Evolutionary conservation across 2,113 vertebrate genomes (phyloP).

Genomic region (Elephantulus edwardii): DNA sequence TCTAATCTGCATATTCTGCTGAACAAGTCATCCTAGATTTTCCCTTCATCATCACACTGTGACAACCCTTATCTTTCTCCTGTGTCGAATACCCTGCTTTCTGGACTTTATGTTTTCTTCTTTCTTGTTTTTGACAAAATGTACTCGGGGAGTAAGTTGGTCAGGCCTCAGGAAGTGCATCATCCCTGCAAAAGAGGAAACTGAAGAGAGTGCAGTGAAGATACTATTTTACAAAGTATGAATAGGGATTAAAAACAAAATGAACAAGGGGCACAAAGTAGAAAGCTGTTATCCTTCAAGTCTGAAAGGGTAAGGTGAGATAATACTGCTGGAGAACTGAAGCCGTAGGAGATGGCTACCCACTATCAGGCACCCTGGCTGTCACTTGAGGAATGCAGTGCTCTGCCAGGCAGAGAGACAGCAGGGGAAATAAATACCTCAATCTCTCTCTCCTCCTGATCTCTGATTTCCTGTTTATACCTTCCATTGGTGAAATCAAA

Average conservation of each 20-base stretch:
- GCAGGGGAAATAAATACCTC: slow-evolving; percentile 12
- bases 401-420: not conserved
- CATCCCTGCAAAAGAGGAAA: not conserved
- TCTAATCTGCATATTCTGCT: not conserved
- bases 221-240: not conserved
- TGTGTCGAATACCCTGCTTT: not conserved
- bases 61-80: not conserved
- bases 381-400: not conserved
- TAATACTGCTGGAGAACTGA: not conserved
- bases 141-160: not conserved
- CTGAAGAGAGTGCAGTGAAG: not conserved
- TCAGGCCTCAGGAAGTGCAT: not conserved
- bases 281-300: not conserved
- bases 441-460: not conserved
- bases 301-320: not conserved
- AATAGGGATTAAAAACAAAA: not conserved
- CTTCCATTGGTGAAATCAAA: not conserved
- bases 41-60: not conserved
- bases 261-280: not conserved
- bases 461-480: not conserved
- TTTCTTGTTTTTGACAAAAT: slow-evolving; percentile 14
- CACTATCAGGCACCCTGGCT: not conserved
- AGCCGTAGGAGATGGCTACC: not conserved
- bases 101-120: not conserved
- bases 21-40: not conserved